These are phyloP conservation scores for Hetaerina americana DNA, from an alignment of 1,140 invertebrate genomes.

Conservation along the genomic window DNA sequence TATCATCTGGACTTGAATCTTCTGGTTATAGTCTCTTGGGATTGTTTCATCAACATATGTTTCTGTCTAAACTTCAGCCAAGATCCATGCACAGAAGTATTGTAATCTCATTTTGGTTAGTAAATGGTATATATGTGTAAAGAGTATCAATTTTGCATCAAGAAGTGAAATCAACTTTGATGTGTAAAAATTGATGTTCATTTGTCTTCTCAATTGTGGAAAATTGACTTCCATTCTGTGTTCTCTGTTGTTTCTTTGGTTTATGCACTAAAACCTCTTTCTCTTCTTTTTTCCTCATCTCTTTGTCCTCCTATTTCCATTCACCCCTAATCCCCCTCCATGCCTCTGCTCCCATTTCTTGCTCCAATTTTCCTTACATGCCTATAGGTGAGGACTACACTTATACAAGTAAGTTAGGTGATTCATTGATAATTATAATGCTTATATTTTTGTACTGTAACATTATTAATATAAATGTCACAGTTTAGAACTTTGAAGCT, in stretches of 20 bases:
- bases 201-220: not conserved
- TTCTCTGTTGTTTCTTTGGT: not conserved
- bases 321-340: not conserved
- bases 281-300: conserved; percentile 4
- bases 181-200: not conserved
- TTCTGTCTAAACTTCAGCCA: not conserved
- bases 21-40: not conserved
- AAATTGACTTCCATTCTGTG: not conserved
- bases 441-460: not conserved
- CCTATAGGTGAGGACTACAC: conserved; percentile 24
- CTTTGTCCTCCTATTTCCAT: conserved; percentile 10
- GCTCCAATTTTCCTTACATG: conserved; percentile 5
- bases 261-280: not conserved
- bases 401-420: conserved; percentile 25
- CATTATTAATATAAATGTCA: not conserved
- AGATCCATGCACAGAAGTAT: not conserved
- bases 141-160: not conserved
- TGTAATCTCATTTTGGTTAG: not conserved
- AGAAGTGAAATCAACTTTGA: not conserved
- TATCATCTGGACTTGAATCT: not conserved
- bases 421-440: conserved; percentile 8
- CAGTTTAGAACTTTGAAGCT: conserved; percentile 2
- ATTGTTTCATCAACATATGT: not conserved
- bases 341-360: not conserved
- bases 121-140: not conserved